Conservation (phyloP, 2,113 vertebrate species). For the Gnathonemus longibarbis region DNA sequence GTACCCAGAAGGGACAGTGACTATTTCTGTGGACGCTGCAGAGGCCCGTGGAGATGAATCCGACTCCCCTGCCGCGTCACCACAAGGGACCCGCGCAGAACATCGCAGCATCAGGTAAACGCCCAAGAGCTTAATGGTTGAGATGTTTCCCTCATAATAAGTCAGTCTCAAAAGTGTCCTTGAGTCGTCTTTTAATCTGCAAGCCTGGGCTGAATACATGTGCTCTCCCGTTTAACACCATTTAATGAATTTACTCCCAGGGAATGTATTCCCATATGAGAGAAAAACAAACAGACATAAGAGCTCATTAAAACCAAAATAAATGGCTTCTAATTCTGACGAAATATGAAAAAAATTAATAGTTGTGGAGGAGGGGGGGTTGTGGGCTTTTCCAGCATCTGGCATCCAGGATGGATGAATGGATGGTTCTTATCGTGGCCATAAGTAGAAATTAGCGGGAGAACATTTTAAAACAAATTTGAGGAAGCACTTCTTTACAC, state of each 20-base stretch:
- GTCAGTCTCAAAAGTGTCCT: background rate
- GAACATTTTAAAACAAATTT: too few relatives aligned
- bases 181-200: background rate
- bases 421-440: background rate
- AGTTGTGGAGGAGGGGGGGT: background rate
- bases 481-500: too few relatives aligned
- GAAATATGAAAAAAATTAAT: background rate
- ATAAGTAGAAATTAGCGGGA: too few relatives aligned
- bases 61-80: background rate
- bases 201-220: background rate
- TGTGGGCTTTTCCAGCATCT: background rate
- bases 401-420: background rate
- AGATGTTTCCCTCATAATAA: background rate
- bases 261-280: background rate
- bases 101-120: background rate
- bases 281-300: background rate
- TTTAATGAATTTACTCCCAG: conserved; percentile 3
- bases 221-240: background rate
- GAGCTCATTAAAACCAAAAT: background rate
- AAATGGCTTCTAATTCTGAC: background rate
- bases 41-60: background rate
- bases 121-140: background rate
- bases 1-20: background rate
- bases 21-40: conserved; percentile 17
- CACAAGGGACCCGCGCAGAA: background rate